Evolutionary conservation across 2,888 invertebrate species (phyloP).

Genomic region (Heliconius sara): DNA sequence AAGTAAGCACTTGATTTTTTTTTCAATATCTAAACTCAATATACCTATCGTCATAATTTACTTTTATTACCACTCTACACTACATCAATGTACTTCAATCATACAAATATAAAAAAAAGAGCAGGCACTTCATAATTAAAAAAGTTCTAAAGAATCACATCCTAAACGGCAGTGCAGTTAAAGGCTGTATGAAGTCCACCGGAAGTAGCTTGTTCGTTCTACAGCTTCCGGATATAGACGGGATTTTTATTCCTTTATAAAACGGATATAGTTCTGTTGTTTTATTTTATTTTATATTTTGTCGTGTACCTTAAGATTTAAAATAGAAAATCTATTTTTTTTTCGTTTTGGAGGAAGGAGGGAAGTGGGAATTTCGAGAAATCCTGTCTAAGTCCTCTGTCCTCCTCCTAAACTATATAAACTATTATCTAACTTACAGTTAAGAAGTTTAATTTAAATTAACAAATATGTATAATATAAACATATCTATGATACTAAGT

Average conservation of each 20-base stretch:
- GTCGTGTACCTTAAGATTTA: background rate
- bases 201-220: conserved; percentile 26
- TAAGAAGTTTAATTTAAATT: too few species aligned
- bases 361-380: background rate
- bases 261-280: background rate
- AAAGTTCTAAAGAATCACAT: conserved; percentile 14
- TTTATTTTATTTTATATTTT: background rate
- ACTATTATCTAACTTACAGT: too few species aligned
- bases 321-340: background rate
- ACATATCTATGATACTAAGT: too few species aligned
- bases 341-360: too few species aligned
- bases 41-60: too few species aligned
- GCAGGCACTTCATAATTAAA: conserved; percentile 3
- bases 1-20: too few species aligned
- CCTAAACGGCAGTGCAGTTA: conserved; percentile 11
- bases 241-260: background rate
- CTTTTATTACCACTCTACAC: background rate
- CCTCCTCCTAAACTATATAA: too few species aligned
- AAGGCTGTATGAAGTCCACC: conserved; percentile 19
- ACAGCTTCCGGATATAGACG: conserved; percentile 19
- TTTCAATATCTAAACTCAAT: too few species aligned
- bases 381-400: too few species aligned
- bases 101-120: background rate
- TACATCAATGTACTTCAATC: background rate
- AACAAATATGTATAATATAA: too few species aligned